Evolutionary conservation across 2,113 vertebrate species (phyloP).

Genomic region (Oreochromis spilurus): DNA sequence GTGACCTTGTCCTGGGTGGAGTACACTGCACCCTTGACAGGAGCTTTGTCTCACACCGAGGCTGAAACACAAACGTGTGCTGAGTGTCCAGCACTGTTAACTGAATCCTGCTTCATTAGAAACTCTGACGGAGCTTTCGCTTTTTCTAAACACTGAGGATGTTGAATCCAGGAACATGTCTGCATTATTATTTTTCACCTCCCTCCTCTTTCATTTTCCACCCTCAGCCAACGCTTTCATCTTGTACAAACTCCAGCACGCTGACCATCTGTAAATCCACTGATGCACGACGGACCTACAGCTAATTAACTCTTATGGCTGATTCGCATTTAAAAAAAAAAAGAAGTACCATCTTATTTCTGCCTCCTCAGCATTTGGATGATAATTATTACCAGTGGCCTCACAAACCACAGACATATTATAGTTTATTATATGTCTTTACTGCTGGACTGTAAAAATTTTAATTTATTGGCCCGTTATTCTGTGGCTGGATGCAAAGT

Average conservation of each 20-base stretch:
- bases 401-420: not conserved
- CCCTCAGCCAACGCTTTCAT: rapidly evolving
- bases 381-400: not conserved
- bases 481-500: not conserved
- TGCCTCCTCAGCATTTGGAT: not conserved
- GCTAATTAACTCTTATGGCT: not conserved
- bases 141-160: not conserved
- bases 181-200: not conserved
- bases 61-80: not conserved
- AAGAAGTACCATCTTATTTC: not conserved
- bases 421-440: not conserved
- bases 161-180: not conserved
- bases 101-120: not conserved
- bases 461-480: not conserved
- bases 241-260: not conserved
- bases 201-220: not conserved
- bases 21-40: not conserved
- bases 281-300: not conserved
- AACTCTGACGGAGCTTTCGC: not conserved
- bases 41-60: rapidly evolving
- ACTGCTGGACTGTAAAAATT: not conserved
- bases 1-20: not conserved
- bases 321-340: not conserved
- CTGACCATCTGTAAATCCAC: not conserved
- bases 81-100: rapidly evolving